These are phyloP conservation scores for Spinus pinus DNA, from an alignment of 2,797 vertebrate genomes.

Conservation along the genomic window DNA sequence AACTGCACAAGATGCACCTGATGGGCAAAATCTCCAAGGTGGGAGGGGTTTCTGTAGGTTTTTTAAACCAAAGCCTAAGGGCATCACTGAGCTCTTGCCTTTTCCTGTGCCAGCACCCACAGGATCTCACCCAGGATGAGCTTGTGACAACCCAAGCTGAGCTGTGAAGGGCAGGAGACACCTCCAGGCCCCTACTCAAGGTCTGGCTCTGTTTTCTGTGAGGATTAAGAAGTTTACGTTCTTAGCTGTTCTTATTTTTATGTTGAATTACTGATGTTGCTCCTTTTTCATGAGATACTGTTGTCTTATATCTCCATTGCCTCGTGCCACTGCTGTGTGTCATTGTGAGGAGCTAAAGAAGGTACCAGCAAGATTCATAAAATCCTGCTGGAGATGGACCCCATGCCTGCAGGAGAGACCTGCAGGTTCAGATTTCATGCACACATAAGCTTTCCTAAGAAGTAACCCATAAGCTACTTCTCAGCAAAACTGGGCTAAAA, in stretches of 20 bases:
- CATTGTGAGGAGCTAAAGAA: background rate
- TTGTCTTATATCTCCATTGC: fast-evolving
- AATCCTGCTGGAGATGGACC: background rate
- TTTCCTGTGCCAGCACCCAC: fast-evolving
- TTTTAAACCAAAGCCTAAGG: background rate
- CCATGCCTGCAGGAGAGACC: background rate
- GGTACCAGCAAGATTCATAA: background rate
- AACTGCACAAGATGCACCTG: background rate
- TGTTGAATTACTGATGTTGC: background rate
- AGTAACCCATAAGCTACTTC: slow-evolving; percentile 25
- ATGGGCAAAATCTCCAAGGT: background rate
- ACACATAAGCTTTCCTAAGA: background rate
- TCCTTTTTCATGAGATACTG: background rate
- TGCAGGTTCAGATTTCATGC: background rate
- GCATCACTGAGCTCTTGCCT: background rate
- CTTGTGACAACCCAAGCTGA: background rate
- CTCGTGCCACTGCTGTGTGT: background rate
- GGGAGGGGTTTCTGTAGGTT: fast-evolving
- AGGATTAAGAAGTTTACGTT: background rate
- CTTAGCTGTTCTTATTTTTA: background rate
- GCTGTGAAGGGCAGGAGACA: background rate
- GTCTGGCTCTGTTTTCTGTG: background rate
- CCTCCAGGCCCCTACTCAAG: background rate
- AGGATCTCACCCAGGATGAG: background rate
- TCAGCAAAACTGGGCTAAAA: slow-evolving; percentile 24